Conservation (phyloP, 2,888 invertebrate genomes). For the Sceliomorpha sp. region DNA sequence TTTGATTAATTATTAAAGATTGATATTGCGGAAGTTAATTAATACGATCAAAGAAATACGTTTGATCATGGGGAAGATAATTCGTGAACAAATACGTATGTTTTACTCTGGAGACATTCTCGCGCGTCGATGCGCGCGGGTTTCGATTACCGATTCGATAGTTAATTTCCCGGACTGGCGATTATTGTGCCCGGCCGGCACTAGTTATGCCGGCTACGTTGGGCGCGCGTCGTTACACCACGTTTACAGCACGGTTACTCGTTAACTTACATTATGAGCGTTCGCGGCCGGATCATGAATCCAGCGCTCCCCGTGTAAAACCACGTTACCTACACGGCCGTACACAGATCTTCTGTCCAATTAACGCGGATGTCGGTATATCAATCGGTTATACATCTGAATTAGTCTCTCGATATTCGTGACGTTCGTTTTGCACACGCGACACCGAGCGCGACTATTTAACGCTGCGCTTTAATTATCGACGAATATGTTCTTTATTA, state of each 20-base stretch:
- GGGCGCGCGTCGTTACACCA: constrained; percentile 36
- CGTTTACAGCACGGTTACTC: constrained; percentile 65
- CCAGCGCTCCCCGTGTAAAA: constrained; percentile 52
- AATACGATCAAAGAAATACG: too few relatives aligned
- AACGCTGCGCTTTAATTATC: too few relatives aligned
- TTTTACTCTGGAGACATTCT: too few relatives aligned
- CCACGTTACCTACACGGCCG: constrained; percentile 44
- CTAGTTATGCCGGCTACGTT: constrained; percentile 58
- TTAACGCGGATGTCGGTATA: constrained; percentile 39
- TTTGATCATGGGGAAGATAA: too few relatives aligned
- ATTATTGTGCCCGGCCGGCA: constrained; percentile 67
- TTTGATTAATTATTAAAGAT: too few relatives aligned
- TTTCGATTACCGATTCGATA: constrained; percentile 40
- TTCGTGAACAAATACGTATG: too few relatives aligned
- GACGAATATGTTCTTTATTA: too few relatives aligned
- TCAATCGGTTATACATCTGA: constrained; percentile 28
- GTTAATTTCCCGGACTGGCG: constrained; percentile 56
- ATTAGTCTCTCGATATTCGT: constrained; percentile 22
- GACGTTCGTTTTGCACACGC: too few relatives aligned
- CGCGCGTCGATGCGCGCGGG: too few relatives aligned
- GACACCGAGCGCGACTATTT: too few relatives aligned
- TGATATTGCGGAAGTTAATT: too few relatives aligned
- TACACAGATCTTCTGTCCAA: constrained; percentile 39
- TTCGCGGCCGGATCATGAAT: constrained; percentile 63
- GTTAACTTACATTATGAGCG: constrained; percentile 66